Percentiles rank a stretch among this genome's conserved stretches.
Conservation (phyloP, 53 echinoderm and acorn worm species). For the Temnopleurus reevesii region DNA sequence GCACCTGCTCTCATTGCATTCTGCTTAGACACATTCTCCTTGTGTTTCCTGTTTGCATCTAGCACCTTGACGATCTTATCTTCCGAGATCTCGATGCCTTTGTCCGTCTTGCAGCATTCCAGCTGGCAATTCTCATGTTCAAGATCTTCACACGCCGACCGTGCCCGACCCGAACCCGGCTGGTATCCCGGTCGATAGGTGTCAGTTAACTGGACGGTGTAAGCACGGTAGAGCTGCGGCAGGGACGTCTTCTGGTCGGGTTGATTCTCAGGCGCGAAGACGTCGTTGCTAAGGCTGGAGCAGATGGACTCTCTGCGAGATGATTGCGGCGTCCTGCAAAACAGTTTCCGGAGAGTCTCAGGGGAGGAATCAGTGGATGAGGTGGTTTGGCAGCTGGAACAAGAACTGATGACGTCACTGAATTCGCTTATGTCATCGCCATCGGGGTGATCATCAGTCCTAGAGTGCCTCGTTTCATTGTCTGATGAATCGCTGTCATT, state of each 20-base stretch:
- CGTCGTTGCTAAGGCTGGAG: neutral
- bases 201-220: conserved; percentile 44
- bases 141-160: neutral
- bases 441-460: neutral
- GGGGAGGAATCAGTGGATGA: conserved; percentile 27
- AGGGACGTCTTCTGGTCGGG: conserved; percentile 42
- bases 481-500: conserved; percentile 50
- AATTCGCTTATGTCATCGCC: conserved; percentile 1
- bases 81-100: conserved; percentile 1
- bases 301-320: neutral
- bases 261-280: neutral
- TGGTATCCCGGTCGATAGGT: conserved; percentile 54
- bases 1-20: neutral
- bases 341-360: neutral
- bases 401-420: conserved; percentile 19
- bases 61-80: conserved; percentile 3
- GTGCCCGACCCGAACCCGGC: neutral
- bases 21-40: neutral
- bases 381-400: neutral
- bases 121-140: conserved; percentile 36
- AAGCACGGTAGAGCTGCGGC: conserved; percentile 35
- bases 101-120: conserved; percentile 51
- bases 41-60: neutral
- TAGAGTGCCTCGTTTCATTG: neutral
- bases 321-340: neutral